Evolutionary conservation across 2,797 vertebrate species (phyloP).

Genomic region (Lates japonicus): DNA sequence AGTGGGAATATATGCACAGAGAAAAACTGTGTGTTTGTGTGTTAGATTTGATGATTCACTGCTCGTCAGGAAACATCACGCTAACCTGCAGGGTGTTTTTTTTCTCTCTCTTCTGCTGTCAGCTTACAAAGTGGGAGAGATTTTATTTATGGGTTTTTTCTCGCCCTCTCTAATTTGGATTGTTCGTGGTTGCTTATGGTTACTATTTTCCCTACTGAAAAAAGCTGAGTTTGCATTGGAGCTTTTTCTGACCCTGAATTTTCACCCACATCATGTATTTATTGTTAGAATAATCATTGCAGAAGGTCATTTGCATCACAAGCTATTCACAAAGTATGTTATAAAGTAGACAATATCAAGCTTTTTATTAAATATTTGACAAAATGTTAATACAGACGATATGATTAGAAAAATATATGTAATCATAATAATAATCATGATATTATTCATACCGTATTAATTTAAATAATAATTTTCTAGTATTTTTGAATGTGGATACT

Average conservation of each 20-base stretch:
- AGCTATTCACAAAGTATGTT: neutral
- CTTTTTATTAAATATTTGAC: neutral
- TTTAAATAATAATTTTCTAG: too few relatives aligned
- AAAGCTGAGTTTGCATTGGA: neutral
- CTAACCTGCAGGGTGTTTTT: slow-evolving; percentile 50
- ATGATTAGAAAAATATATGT: neutral
- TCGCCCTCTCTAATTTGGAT: slow-evolving; percentile 16
- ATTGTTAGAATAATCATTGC: neutral
- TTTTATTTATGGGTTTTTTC: neutral
- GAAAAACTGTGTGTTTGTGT: slow-evolving; percentile 24
- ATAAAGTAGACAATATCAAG: neutral
- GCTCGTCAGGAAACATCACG: slow-evolving; percentile 59
- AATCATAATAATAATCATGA: too few relatives aligned
- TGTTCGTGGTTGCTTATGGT: slow-evolving; percentile 22
- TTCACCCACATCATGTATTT: neutral
- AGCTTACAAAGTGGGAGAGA: neutral
- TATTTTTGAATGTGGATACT: too few relatives aligned
- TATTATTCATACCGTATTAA: too few relatives aligned
- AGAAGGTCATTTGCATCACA: slow-evolving; percentile 19
- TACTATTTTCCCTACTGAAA: neutral
- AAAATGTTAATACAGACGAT: neutral
- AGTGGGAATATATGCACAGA: slow-evolving; percentile 22
- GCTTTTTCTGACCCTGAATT: slow-evolving; percentile 30
- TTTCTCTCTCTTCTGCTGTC: slow-evolving; percentile 10
- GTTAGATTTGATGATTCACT: slow-evolving; percentile 61